A percentile compares a stretch with the other conserved stretches of the same genome.
These are phyloP conservation scores for Epinephelus cyanopodus DNA, from an alignment of 2,113 vertebrate species.

Conservation along the genomic window DNA sequence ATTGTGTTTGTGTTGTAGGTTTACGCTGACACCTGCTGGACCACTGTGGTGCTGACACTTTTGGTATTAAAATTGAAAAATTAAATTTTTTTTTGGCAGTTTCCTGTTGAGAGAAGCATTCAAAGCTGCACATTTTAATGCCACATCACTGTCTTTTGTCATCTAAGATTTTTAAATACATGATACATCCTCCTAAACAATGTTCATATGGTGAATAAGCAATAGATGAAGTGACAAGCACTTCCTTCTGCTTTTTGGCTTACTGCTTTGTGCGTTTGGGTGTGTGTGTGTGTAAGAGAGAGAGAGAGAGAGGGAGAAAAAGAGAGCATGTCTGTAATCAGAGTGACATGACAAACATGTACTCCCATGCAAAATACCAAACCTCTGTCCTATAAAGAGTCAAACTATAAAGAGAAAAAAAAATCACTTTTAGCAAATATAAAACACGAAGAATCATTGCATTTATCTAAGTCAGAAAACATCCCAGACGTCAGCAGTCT, in stretches of 20 bases:
- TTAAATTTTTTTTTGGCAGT: no score
- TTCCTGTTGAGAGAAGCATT: not conserved
- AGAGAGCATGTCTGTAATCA: not conserved
- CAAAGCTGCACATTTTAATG: not conserved
- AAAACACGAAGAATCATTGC: not conserved
- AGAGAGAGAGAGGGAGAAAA: not conserved
- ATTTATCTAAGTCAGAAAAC: not conserved
- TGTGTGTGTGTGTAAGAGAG: no score
- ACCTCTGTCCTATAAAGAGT: not conserved
- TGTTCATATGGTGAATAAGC: not conserved
- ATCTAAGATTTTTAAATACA: not conserved
- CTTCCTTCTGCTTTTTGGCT: not conserved
- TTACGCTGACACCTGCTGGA: conserved; percentile 38
- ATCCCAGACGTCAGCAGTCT: no score
- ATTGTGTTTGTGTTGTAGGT: not conserved
- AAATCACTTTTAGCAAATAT: not conserved
- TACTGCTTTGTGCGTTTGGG: not conserved
- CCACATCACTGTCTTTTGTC: not conserved
- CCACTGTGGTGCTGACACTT: not conserved
- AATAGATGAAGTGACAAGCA: not conserved
- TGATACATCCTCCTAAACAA: not conserved
- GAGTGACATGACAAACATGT: not conserved
- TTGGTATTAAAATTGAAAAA: no score
- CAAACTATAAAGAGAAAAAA: not conserved
- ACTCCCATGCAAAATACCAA: not conserved